These are phyloP conservation scores for Eptatretus burgeri DNA, from an alignment of 2,113 vertebrate genomes.

Conservation along the genomic window DNA sequence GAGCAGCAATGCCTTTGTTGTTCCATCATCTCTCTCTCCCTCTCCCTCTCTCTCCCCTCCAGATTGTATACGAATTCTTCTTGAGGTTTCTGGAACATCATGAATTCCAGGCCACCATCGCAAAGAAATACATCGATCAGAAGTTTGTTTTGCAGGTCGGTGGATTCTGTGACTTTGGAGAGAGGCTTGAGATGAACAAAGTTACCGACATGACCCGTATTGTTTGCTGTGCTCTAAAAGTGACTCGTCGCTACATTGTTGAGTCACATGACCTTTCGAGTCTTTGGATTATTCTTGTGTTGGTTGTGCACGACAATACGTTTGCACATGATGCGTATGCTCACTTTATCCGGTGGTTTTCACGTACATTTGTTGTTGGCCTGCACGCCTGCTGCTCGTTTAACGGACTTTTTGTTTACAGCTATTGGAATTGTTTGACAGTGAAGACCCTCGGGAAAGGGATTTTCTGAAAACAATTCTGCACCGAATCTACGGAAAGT, in stretches of 20 bases:
- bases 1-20: no score
- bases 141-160: conserved; percentile 90
- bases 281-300: conserved; percentile 9
- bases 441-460: conserved; percentile 79
- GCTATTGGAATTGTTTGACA: conserved; percentile 90
- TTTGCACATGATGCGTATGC: conserved; percentile 10
- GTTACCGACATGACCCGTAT: no score
- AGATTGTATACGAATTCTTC: conserved; percentile 95
- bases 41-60: conserved; percentile 12
- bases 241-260: neutral
- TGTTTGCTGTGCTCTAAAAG: no score
- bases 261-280: conserved; percentile 6
- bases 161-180: no score
- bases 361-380: no score
- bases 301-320: conserved; percentile 4
- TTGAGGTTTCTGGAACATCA: conserved; percentile 85
- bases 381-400: no score
- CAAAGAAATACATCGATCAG: conserved; percentile 78
- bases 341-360: conserved; percentile 16
- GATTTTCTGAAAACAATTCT: conserved; percentile 89
- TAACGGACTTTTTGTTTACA: conserved; percentile 13
- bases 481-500: conserved; percentile 88
- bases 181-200: no score
- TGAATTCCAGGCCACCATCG: conserved; percentile 82
- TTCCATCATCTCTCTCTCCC: neutral